Conservation (phyloP, 1,140 invertebrate species). For the Drosophila simulans region DNA sequence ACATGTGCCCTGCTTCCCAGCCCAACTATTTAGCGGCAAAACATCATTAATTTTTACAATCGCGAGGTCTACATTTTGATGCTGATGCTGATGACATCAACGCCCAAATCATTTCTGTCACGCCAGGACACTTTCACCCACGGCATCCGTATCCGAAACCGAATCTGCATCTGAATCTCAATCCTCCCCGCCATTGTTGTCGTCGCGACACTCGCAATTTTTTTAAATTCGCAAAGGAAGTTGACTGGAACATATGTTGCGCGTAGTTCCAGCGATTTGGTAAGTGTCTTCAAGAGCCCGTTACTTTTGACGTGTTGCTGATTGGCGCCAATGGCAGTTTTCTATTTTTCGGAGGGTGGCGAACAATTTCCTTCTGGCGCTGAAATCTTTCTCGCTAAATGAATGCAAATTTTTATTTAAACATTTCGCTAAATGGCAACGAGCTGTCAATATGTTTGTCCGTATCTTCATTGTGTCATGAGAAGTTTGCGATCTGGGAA, state of each 20-base stretch:
- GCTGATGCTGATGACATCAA: conserved; percentile 73
- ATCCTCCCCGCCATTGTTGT: conserved; percentile 34
- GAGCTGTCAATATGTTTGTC: conserved; percentile 81
- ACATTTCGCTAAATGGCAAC: conserved; percentile 78
- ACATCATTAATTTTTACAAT: conserved; percentile 76
- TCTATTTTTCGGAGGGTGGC: conserved; percentile 1
- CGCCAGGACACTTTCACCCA: conserved; percentile 69
- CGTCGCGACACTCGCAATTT: conserved; percentile 67
- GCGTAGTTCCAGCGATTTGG: conserved; percentile 16
- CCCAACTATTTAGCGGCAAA: conserved; percentile 66
- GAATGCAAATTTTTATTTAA: conserved; percentile 82
- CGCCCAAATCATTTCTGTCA: conserved; percentile 68
- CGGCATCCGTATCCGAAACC: not conserved
- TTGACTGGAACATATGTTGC: conserved; percentile 74
- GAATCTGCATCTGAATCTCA: not conserved
- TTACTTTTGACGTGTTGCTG: conserved; percentile 68
- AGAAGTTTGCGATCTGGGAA: conserved; percentile 32
- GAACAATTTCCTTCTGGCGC: not conserved
- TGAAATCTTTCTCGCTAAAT: conserved; percentile 46
- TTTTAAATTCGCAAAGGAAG: conserved; percentile 64
- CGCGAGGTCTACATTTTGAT: conserved; percentile 42
- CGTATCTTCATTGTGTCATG: conserved; percentile 66
- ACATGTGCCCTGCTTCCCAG: conserved; percentile 72
- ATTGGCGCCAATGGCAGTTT: conserved; percentile 56
- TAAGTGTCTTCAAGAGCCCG: conserved; percentile 40